Evolutionary conservation across 2,888 invertebrate genomes (phyloP), one percentile per base, ranked within the genome.

Genomic region (Campaea margaritaria): DNA sequence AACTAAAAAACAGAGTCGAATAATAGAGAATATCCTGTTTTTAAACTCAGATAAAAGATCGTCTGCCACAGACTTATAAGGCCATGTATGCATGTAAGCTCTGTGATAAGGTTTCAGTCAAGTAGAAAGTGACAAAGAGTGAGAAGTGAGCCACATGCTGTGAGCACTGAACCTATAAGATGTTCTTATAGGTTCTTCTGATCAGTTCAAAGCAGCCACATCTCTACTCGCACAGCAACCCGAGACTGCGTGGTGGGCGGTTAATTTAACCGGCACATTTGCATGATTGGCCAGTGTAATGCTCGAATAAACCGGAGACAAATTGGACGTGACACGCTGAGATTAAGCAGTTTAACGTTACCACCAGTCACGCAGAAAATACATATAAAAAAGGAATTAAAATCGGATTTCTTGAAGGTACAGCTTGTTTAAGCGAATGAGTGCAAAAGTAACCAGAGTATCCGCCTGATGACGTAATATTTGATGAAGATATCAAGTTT

Each of bases 191-290:
- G n/a, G n/a, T n/a, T n/a, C n/a, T n/a, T n/a, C n/a, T n/a, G 44
- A 27, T 38, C 44, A 45, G 27, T 27, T 27, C 43, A 34, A 13
- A 14, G 36, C 11, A 13, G 13, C 9, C 12, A 42, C 48, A 55
- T 36, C 55, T 9, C 47, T 48, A 36, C 21, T 11, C 31, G 16
- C 34, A 12, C 28, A n/a, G 42, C 50, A 47, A 39, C 43, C 15
- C 54, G 44, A 62, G 58, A 58, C 62, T 45, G 50, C 46, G 48
- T 34, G 41, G 72, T 70, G 65, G 70, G 70, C 69, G 70, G 49
- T 36, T 54, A 66, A 55, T 65, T 65, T 62, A 60, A 50, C 64
- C 61, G 56, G 52, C 56, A 62, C 64, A 68, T 67, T 67, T 62
- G 64, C 66, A 67, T 62, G 62, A 59, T 57, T 55, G 62, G 59